phyloP scores from a whole-genome alignment of 2,888 invertebrate genomes.

The Zootermopsis nevadensis region DNA sequence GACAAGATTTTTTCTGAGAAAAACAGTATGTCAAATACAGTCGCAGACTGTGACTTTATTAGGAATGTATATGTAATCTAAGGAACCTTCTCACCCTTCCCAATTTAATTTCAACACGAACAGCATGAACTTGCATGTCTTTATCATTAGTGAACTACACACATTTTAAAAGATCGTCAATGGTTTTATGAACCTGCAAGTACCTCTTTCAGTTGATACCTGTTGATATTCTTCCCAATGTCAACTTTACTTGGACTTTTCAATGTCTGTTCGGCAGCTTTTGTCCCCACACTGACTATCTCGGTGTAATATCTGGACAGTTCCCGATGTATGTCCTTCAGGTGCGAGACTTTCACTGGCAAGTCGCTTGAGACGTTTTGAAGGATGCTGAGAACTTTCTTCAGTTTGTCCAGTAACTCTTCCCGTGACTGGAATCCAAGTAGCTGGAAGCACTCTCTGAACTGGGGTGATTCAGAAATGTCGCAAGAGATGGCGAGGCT shows the following conservation, averaged over 20 bases:
- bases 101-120: too few relatives aligned
- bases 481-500: conserved; percentile 72
- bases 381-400: conserved; percentile 59
- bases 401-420: conserved; percentile 72
- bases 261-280: neutral
- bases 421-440: conserved; percentile 81
- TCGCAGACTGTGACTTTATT: too few relatives aligned
- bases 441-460: conserved; percentile 79
- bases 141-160: too few relatives aligned
- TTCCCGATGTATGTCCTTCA: neutral
- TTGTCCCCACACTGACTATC: neutral
- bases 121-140: too few relatives aligned
- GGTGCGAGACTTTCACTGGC: conserved; percentile 43
- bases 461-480: conserved; percentile 72
- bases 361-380: conserved; percentile 43
- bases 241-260: conserved; percentile 53
- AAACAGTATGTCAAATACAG: too few relatives aligned
- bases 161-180: too few relatives aligned
- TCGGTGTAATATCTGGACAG: neutral
- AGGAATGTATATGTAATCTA: too few relatives aligned
- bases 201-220: conserved; percentile 71
- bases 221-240: conserved; percentile 63
- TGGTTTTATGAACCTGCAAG: conserved; percentile 39
- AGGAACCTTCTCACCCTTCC: too few relatives aligned
- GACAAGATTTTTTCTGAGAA: too few relatives aligned